phyloP scores from a whole-genome alignment of 2,888 invertebrate species.

The Platyscelio sp. region DNA sequence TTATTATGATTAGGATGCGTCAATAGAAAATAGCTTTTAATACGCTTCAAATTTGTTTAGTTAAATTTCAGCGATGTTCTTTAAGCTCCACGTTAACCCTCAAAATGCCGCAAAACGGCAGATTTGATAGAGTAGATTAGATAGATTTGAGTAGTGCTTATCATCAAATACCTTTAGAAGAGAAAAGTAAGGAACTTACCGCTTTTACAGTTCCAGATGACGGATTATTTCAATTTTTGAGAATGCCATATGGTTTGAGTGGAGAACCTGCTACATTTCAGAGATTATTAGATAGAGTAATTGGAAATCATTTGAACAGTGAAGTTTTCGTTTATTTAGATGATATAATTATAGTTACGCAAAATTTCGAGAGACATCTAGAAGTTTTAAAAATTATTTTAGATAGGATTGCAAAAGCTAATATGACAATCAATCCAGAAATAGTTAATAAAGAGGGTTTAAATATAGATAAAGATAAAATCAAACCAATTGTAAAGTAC shows the following conservation, averaged over 20 bases:
- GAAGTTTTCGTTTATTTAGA: constrained; percentile 41
- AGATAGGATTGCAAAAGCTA: constrained; percentile 3
- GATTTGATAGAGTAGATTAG: too few species aligned
- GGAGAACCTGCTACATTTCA: constrained; percentile 41
- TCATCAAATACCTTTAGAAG: constrained; percentile 36
- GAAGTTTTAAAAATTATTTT: constrained; percentile 21
- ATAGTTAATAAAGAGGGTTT: constrained; percentile 21
- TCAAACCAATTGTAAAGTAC: constrained; percentile 27
- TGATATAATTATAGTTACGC: constrained; percentile 37
- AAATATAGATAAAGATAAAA: constrained; percentile 24
- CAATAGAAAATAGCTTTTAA: too few species aligned
- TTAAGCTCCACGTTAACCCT: too few species aligned
- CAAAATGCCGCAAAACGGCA: too few species aligned
- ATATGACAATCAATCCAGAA: constrained; percentile 22
- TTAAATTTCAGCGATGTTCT: too few species aligned
- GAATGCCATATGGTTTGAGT: constrained; percentile 33
- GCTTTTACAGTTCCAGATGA: constrained; percentile 37
- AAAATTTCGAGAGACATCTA: constrained; percentile 37
- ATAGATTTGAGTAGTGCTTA: constrained; percentile 33
- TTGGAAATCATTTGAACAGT: constrained; percentile 1
- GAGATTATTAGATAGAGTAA: constrained; percentile 16
- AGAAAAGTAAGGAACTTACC: constrained; percentile 29
- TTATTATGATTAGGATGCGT: too few species aligned
- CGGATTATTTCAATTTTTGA: constrained; percentile 30
- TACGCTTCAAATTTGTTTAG: too few species aligned